Evolutionary conservation across 2,888 invertebrate genomes (phyloP).

Genomic region (Stenodema calcarata): DNA sequence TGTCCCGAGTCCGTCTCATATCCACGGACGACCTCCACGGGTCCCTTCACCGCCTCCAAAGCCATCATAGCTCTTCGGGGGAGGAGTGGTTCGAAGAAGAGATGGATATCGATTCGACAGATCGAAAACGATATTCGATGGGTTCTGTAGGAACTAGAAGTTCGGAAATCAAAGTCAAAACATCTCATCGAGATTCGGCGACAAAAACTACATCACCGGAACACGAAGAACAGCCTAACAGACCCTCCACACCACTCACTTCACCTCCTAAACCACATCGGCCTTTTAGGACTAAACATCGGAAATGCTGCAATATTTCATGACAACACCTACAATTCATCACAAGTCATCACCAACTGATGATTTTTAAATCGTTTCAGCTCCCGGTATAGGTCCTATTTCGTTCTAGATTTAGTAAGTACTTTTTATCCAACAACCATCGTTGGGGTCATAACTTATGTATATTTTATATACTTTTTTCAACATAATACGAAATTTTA

Average conservation of each 20-base stretch:
- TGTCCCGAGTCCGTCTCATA: constrained; percentile 59
- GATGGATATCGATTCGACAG: background rate
- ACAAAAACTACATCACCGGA: background rate
- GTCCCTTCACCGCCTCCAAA: constrained; percentile 61
- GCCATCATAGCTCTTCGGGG: constrained; percentile 64
- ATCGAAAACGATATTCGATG: background rate
- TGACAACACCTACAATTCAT: too few species aligned
- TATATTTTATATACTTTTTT: too few species aligned
- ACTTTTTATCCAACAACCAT: background rate
- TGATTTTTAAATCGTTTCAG: background rate
- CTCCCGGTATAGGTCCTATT: too few species aligned
- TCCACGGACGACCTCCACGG: constrained; percentile 59
- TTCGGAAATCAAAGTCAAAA: background rate
- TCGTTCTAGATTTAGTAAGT: too few species aligned
- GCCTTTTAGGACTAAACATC: background rate
- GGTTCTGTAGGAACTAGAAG: background rate
- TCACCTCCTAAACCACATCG: background rate
- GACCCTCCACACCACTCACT: background rate
- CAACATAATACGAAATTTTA: too few species aligned
- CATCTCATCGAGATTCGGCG: background rate
- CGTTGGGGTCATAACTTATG: too few species aligned
- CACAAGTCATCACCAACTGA: background rate
- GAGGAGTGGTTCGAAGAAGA: constrained; percentile 65
- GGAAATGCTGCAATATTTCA: constrained; percentile 5
- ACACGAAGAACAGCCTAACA: background rate